A percentile compares a stretch with the other conserved stretches of the same genome.
These are phyloP conservation scores for Phoronis australis DNA, from an alignment of 2,888 invertebrate genomes.

Conservation along the genomic window DNA sequence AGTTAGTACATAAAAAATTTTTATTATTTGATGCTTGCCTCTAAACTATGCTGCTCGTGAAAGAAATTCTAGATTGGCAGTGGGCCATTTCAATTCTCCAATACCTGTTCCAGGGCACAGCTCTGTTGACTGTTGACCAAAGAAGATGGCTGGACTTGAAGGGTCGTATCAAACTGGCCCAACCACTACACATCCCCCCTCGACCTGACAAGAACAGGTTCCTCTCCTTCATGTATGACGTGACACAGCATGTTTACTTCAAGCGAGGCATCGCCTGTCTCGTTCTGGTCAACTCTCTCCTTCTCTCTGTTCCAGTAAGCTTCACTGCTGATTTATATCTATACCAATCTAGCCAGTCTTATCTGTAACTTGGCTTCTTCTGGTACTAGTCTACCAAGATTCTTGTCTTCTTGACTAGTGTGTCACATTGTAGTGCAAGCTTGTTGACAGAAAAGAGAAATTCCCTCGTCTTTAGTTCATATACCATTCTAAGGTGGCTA, in stretches of 20 bases:
- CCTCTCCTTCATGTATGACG: slow-evolving; percentile 92
- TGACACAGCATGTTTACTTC: slow-evolving; percentile 93
- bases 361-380: too few relatives aligned
- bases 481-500: too few relatives aligned
- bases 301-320: slow-evolving; percentile 84
- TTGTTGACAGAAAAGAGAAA: too few relatives aligned
- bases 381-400: neutral
- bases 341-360: too few relatives aligned
- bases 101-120: slow-evolving; percentile 68
- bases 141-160: slow-evolving; percentile 98
- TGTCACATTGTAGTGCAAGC: too few relatives aligned
- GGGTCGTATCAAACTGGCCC: slow-evolving; percentile 96
- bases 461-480: too few relatives aligned
- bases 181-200: slow-evolving; percentile 95
- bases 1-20: too few relatives aligned
- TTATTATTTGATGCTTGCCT: too few relatives aligned
- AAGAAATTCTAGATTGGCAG: too few relatives aligned
- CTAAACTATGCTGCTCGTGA: too few relatives aligned
- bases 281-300: slow-evolving; percentile 86
- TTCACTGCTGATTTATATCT: too few relatives aligned
- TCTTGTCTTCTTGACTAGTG: neutral
- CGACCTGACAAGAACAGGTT: slow-evolving; percentile 89
- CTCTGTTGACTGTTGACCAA: slow-evolving; percentile 96
- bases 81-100: too few relatives aligned
- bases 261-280: slow-evolving; percentile 90